phyloP scores from a whole-genome alignment of 2,888 invertebrate species.

The Smittia aterrima region DNA sequence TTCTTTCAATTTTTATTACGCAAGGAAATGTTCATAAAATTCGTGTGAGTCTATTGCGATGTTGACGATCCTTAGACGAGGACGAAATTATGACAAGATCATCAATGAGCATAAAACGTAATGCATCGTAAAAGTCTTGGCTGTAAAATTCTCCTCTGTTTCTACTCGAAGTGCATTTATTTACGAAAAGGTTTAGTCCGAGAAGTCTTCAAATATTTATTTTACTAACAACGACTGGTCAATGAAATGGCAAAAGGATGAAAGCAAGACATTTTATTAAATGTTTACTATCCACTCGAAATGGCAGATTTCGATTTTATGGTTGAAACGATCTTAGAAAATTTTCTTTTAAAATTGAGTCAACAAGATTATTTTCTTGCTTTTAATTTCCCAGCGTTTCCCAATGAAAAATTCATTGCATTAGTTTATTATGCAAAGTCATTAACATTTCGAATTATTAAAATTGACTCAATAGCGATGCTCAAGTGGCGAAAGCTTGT shows the following conservation, averaged over 20 bases:
- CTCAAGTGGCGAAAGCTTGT: background rate
- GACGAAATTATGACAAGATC: background rate
- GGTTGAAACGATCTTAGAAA: no score
- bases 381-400: background rate
- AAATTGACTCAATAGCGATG: slow-evolving; percentile 20
- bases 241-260: background rate
- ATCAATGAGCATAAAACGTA: slow-evolving; percentile 7
- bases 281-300: background rate
- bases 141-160: background rate
- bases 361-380: no score
- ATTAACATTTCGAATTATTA: slow-evolving; percentile 34
- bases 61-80: background rate
- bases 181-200: slow-evolving; percentile 21
- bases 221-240: background rate
- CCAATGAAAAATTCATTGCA: slow-evolving; percentile 25
- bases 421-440: slow-evolving; percentile 37
- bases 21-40: background rate
- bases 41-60: background rate
- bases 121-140: background rate
- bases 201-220: slow-evolving; percentile 32
- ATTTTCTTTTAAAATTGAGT: no score
- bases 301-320: background rate
- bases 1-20: background rate
- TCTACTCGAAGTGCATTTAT: slow-evolving; percentile 34
- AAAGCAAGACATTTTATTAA: background rate